These are phyloP conservation scores for Palaemon carinicauda DNA, from an alignment of 1,140 invertebrate genomes.

Conservation along the genomic window DNA sequence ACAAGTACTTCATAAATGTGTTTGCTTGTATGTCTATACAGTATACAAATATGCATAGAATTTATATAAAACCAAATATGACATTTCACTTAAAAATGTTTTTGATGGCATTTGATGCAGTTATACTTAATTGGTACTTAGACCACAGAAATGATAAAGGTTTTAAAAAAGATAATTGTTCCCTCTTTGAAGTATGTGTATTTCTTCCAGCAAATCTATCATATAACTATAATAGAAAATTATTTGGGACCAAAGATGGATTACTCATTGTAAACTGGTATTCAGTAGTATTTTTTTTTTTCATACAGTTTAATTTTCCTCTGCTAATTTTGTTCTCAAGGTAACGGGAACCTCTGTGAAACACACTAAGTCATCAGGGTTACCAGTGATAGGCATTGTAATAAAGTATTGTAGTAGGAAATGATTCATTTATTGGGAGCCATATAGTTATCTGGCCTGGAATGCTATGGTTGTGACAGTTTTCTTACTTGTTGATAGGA, in stretches of 20 bases:
- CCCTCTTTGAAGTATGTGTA: no score
- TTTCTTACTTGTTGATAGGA: slow-evolving; percentile 14
- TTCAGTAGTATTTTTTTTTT: no score
- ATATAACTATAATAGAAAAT: no score
- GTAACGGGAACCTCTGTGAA: slow-evolving; percentile 1
- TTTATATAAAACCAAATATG: no score
- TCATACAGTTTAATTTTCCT: background rate
- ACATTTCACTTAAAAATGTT: no score
- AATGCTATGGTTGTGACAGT: slow-evolving; percentile 53
- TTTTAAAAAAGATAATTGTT: no score
- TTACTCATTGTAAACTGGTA: no score
- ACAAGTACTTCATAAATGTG: background rate
- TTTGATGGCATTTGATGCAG: no score
- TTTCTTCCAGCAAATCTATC: no score
- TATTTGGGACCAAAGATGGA: no score
- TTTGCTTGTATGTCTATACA: background rate
- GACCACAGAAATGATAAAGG: no score
- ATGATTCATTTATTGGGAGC: slow-evolving; percentile 14
- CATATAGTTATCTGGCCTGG: slow-evolving; percentile 49
- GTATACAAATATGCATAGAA: slow-evolving; percentile 2
- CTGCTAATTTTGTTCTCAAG: background rate
- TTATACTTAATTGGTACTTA: no score
- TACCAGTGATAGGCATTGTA: slow-evolving; percentile 25
- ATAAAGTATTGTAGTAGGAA: slow-evolving; percentile 21
- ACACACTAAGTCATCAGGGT: slow-evolving; percentile 42